These are phyloP conservation scores for Sebastes fasciatus DNA, from an alignment of 2,113 vertebrate genomes.

Conservation along the genomic window DNA sequence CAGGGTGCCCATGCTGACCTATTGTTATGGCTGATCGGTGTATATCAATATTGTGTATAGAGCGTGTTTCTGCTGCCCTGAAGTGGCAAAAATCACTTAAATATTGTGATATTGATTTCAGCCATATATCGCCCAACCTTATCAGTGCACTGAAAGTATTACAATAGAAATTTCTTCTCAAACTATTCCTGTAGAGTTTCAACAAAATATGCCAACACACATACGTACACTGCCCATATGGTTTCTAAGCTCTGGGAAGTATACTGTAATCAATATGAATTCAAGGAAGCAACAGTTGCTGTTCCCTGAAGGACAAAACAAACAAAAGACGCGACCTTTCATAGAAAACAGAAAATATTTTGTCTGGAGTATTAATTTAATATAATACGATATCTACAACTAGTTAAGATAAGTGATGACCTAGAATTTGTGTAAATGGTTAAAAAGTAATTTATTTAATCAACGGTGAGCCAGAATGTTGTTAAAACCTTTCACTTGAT, in stretches of 20 bases:
- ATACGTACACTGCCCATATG: neutral
- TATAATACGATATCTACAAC: neutral
- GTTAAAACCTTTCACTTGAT: neutral
- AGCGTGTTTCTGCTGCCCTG: neutral
- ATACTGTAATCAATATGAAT: neutral
- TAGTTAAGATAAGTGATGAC: neutral
- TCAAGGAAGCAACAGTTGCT: neutral
- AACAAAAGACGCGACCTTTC: no score
- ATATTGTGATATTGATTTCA: neutral
- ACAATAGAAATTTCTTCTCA: neutral
- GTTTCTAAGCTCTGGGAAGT: neutral
- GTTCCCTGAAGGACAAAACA: neutral
- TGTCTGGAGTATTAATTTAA: neutral
- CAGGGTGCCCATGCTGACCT: no score
- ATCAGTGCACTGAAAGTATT: no score
- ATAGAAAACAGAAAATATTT: neutral
- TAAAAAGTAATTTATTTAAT: slow-evolving; percentile 4
- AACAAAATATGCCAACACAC: slow-evolving; percentile 1
- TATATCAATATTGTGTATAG: neutral
- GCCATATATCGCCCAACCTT: neutral
- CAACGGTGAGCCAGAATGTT: neutral
- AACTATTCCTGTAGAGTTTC: neutral
- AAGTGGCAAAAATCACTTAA: neutral
- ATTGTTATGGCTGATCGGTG: no score
- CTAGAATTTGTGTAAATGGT: neutral